These are phyloP conservation scores for Hepsetus odoe DNA, from an alignment of 2,113 vertebrate species.

Conservation along the genomic window DNA sequence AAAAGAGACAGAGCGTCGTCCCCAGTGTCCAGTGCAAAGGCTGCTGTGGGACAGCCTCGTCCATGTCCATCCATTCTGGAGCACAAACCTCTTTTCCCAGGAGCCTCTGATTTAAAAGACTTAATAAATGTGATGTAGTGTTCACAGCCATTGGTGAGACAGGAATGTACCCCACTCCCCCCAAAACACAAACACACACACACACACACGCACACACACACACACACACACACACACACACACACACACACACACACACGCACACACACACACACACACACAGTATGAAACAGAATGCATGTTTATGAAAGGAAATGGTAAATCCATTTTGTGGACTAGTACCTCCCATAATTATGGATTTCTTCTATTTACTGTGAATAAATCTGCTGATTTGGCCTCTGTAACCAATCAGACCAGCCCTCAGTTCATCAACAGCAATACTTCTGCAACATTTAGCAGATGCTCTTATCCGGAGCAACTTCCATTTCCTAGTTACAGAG, in stretches of 20 bases:
- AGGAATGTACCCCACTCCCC: constrained; percentile 68
- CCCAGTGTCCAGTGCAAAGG: constrained; percentile 53
- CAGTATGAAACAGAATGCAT: no score
- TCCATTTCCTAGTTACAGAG: no score
- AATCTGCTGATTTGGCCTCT: no score
- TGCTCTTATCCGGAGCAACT: no score
- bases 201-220: not conserved
- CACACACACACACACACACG: no score
- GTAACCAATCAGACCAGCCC: no score
- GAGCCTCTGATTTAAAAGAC: constrained; percentile 69
- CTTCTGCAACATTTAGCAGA: no score
- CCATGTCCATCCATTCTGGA: constrained; percentile 51
- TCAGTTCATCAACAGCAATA: no score
- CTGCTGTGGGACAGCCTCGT: constrained; percentile 22
- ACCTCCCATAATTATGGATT: no score
- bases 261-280: no score
- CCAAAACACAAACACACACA: constrained; percentile 52
- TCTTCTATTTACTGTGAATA: no score
- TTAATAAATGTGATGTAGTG: constrained; percentile 80
- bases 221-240: not conserved
- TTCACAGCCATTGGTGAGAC: constrained; percentile 69
- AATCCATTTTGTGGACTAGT: no score
- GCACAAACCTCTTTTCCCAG: constrained; percentile 6
- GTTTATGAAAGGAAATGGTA: not conserved
- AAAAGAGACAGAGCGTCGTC: constrained; percentile 45